A percentile compares a stretch with the other conserved stretches of the same genome.
phyloP scores from a whole-genome alignment of 2,797 vertebrate species.

The Acropternis orthonyx region DNA sequence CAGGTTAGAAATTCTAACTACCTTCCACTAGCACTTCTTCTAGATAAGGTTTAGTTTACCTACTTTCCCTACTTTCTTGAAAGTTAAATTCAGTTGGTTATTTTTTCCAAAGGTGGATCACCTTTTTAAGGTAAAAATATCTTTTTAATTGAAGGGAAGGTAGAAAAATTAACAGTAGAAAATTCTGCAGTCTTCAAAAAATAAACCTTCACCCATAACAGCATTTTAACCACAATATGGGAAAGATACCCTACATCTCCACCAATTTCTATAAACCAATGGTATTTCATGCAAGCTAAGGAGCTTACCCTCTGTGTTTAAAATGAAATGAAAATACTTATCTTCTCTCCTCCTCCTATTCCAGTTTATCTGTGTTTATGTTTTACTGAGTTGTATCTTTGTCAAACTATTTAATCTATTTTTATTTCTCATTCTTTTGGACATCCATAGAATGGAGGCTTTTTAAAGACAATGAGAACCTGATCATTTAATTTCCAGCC shows the following conservation, averaged over 20 bases:
- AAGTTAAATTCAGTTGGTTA: neutral
- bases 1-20: neutral
- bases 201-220: neutral
- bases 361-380: neutral
- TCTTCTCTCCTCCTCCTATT: neutral
- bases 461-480: neutral
- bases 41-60: neutral
- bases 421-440: neutral
- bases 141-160: neutral
- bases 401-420: neutral
- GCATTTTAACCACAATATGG: neutral
- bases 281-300: neutral
- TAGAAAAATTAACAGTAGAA: neutral
- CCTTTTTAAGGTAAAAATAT: neutral
- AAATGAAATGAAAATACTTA: neutral
- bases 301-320: neutral
- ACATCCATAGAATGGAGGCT: neutral
- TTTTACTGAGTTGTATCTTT: neutral
- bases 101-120: neutral
- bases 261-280: neutral
- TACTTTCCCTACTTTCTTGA: neutral
- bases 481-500: neutral
- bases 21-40: neutral
- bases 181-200: neutral
- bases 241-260: neutral